Evolutionary conservation across 2,888 invertebrate species (phyloP).

Genomic region (Orchesellides sinensis): DNA sequence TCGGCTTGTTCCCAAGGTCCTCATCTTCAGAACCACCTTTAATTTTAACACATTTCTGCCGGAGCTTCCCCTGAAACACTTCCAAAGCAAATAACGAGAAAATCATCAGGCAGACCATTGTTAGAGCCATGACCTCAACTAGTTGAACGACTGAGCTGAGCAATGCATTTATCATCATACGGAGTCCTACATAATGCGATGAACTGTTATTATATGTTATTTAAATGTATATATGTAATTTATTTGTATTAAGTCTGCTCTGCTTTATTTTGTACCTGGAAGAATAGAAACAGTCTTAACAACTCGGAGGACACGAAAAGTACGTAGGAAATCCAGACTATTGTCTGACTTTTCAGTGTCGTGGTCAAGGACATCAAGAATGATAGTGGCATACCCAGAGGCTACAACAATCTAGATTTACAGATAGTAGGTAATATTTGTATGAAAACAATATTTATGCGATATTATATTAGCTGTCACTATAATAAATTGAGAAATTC

Average conservation of each 20-base stretch:
- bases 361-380: neutral
- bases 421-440: too few species aligned
- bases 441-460: too few species aligned
- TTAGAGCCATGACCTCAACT: neutral
- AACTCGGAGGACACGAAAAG: neutral
- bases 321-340: neutral
- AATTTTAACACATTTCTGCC: neutral
- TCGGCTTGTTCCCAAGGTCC: too few species aligned
- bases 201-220: too few species aligned
- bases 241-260: neutral
- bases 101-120: neutral
- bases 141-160: neutral
- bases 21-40: neutral
- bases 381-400: constrained; percentile 80
- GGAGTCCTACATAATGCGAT: too few species aligned
- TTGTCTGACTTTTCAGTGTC: constrained; percentile 76
- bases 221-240: neutral
- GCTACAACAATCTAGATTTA: constrained; percentile 96
- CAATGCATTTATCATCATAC: neutral
- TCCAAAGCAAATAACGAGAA: neutral
- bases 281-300: neutral
- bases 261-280: neutral
- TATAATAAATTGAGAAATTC: too few species aligned
- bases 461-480: too few species aligned
- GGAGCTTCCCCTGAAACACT: neutral